Evolutionary conservation across 2,797 vertebrate genomes (phyloP).

Genomic region (Labroides dimidiatus): DNA sequence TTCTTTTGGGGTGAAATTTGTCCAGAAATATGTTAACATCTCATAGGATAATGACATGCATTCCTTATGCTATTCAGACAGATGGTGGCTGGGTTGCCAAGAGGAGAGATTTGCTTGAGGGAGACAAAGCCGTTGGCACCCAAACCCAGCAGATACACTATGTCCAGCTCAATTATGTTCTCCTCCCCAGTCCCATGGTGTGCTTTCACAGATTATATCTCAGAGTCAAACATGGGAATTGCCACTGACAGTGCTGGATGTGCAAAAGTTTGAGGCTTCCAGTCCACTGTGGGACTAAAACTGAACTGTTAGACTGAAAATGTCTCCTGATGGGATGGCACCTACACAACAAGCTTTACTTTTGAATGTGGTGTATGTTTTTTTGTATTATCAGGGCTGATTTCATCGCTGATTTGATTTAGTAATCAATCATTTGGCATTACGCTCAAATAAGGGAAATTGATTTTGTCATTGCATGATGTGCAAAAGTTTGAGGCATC

Average conservation of each 20-base stretch:
- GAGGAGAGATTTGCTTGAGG: slow-evolving; percentile 57
- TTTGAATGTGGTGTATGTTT: too few species aligned
- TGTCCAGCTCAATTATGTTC: slow-evolving; percentile 56
- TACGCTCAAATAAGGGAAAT: slow-evolving; percentile 22
- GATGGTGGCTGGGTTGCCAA: slow-evolving; percentile 62
- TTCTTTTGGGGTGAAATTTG: slow-evolving; percentile 61
- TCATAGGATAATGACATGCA: slow-evolving; percentile 60
- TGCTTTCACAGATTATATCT: slow-evolving; percentile 54
- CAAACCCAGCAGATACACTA: slow-evolving; percentile 43
- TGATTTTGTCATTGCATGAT: neutral
- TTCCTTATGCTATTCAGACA: slow-evolving; percentile 63
- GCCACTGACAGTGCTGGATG: slow-evolving; percentile 1
- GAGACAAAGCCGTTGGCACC: slow-evolving; percentile 54
- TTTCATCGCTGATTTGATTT: too few species aligned
- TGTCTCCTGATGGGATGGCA: neutral
- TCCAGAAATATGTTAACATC: slow-evolving; percentile 71
- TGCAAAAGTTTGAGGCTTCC: slow-evolving; percentile 26
- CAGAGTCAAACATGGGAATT: slow-evolving; percentile 33
- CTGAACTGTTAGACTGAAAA: neutral
- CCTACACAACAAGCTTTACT: too few species aligned
- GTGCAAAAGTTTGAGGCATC: slow-evolving; percentile 25
- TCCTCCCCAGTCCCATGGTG: slow-evolving; percentile 23
- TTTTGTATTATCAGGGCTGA: too few species aligned
- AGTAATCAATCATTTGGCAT: too few species aligned
- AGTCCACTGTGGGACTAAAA: slow-evolving; percentile 1